Evolutionary conservation across 2,797 vertebrate species (phyloP).

Genomic region (Merluccius polli): DNA sequence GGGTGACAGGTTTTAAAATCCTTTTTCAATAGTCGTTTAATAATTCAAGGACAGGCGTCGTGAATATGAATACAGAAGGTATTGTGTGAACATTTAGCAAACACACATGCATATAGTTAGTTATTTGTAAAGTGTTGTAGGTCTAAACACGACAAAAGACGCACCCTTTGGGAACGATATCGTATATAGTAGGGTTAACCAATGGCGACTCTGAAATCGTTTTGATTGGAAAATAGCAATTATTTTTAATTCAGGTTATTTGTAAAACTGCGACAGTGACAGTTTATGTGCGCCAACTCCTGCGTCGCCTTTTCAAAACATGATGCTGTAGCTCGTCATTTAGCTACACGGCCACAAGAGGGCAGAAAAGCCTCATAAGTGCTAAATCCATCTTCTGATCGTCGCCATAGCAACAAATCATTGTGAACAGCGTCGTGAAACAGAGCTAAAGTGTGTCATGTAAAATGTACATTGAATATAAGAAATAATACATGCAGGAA

Average conservation of each 20-base stretch:
- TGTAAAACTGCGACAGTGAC: background rate
- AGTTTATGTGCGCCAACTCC: background rate
- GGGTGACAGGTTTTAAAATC: too few relatives aligned
- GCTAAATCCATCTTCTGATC: background rate
- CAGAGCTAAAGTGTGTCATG: slow-evolving; percentile 6
- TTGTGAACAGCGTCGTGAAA: background rate
- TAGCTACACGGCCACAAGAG: slow-evolving; percentile 30
- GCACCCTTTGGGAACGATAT: too few relatives aligned
- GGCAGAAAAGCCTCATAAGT: slow-evolving; percentile 32
- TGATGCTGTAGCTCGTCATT: slow-evolving; percentile 22
- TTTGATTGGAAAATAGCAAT: too few relatives aligned
- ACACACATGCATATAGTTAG: too few relatives aligned
- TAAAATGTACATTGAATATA: slow-evolving; percentile 1
- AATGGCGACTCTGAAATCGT: too few relatives aligned
- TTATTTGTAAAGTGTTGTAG: too few relatives aligned
- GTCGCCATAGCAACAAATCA: slow-evolving; percentile 50
- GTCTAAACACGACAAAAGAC: too few relatives aligned
- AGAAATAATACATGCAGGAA: background rate
- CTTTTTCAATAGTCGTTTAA: too few relatives aligned
- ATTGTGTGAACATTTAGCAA: too few relatives aligned
- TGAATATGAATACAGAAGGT: too few relatives aligned
- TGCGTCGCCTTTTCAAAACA: background rate
- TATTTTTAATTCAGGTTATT: background rate
- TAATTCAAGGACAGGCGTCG: too few relatives aligned
- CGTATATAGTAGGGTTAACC: too few relatives aligned